Percentiles rank a stretch among this genome's conserved stretches.
phyloP scores from a whole-genome alignment of 2,888 invertebrate species.

The Mechanitis mazaeus region DNA sequence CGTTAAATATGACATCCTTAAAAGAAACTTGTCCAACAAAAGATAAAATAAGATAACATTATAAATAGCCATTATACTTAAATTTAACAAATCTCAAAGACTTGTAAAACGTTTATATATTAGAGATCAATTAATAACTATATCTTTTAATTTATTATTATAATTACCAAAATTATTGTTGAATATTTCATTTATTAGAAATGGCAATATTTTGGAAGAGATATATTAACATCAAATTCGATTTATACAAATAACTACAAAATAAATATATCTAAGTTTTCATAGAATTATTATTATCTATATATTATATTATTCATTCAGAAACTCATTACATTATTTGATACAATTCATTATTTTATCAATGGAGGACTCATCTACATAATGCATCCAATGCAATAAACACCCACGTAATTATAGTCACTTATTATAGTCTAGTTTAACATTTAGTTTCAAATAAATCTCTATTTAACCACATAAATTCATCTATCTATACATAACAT shows the following conservation, averaged over 20 bases:
- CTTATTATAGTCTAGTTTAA: conserved; percentile 47
- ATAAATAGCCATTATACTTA: background rate
- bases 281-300: conserved; percentile 9
- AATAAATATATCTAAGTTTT: conserved; percentile 37
- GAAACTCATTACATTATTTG: conserved; percentile 1
- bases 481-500: conserved; percentile 57
- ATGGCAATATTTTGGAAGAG: conserved; percentile 72
- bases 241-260: conserved; percentile 54
- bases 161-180: conserved; percentile 26
- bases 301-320: conserved; percentile 6
- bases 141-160: conserved; percentile 19
- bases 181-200: conserved; percentile 45
- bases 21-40: too few species aligned
- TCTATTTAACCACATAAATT: conserved; percentile 64
- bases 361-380: conserved; percentile 20
- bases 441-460: conserved; percentile 50
- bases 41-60: background rate
- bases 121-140: conserved; percentile 21
- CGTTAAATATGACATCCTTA: too few species aligned
- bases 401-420: conserved; percentile 33
- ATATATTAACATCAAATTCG: conserved; percentile 63
- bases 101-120: conserved; percentile 1
- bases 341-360: too few species aligned
- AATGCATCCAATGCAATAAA: conserved; percentile 60
- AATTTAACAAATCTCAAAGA: conserved; percentile 4